Conservation (phyloP, 2,113 vertebrate species). For the Antigone vipio region DNA sequence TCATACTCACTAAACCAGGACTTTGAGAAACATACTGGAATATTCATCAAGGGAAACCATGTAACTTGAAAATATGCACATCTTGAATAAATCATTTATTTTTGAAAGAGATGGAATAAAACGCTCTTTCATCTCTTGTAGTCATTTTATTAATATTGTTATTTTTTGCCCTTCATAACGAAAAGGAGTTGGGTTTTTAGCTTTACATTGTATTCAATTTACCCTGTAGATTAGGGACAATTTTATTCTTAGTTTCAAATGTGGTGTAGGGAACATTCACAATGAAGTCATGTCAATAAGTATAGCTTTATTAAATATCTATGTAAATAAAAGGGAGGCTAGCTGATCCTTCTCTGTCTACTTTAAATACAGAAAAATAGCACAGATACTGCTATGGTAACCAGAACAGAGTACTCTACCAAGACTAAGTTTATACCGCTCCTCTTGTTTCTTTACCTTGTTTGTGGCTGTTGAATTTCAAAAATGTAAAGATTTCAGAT, state of each 20-base stretch:
- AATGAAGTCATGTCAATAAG: background rate
- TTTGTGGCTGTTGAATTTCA: background rate
- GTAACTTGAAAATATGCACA: background rate
- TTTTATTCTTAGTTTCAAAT: background rate
- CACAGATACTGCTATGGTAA: background rate
- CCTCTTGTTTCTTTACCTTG: background rate
- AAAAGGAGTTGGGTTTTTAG: background rate
- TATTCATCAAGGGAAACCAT: constrained; percentile 9
- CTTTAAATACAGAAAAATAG: background rate
- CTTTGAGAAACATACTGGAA: constrained; percentile 1
- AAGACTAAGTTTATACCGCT: background rate
- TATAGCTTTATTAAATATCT: background rate
- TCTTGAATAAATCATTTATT: constrained; percentile 18
- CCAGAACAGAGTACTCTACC: background rate
- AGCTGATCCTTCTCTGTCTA: background rate
- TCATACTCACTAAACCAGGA: background rate
- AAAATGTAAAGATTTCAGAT: background rate
- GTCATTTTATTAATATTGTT: background rate
- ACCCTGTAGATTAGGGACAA: background rate
- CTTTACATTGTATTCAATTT: background rate
- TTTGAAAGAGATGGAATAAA: background rate
- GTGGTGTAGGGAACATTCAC: background rate
- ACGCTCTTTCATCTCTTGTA: background rate
- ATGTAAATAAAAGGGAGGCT: background rate
- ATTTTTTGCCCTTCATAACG: background rate